phyloP scores from a whole-genome alignment of 2,888 invertebrate genomes.

The Hecatera dysodea region DNA sequence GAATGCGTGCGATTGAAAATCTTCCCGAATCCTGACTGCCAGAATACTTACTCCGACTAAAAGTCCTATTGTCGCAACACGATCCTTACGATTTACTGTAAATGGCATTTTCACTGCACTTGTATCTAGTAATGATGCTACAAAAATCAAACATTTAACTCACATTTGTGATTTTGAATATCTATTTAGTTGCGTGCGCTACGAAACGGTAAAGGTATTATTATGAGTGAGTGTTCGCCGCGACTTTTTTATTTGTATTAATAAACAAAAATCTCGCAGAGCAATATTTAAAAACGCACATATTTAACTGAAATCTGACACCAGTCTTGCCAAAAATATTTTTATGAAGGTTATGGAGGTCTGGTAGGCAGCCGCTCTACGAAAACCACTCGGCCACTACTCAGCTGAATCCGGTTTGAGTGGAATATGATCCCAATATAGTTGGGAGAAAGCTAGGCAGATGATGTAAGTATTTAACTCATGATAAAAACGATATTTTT shows the following conservation, averaged over 20 bases:
- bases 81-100: slow-evolving; percentile 63
- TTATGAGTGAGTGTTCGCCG: not conserved
- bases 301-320: too few relatives aligned
- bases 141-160: slow-evolving; percentile 65
- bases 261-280: too few relatives aligned
- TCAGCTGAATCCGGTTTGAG: too few relatives aligned
- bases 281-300: not conserved
- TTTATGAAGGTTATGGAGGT: too few relatives aligned
- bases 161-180: slow-evolving; percentile 74
- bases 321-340: too few relatives aligned
- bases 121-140: not conserved
- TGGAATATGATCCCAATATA: too few relatives aligned
- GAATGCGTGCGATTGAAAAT: not conserved
- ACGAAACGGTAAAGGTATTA: not conserved
- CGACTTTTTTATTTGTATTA: not conserved
- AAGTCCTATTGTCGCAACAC: slow-evolving; percentile 52
- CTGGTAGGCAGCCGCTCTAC: too few relatives aligned
- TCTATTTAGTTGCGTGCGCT: slow-evolving; percentile 26
- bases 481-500: not conserved
- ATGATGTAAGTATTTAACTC: not conserved
- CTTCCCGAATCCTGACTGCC: not conserved
- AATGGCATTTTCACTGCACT: slow-evolving; percentile 64
- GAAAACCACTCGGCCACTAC: too few relatives aligned
- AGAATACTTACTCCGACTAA: slow-evolving; percentile 42
- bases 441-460: too few relatives aligned